These are phyloP conservation scores for Pterophyllum scalare DNA, from an alignment of 2,113 vertebrate genomes.

Conservation along the genomic window DNA sequence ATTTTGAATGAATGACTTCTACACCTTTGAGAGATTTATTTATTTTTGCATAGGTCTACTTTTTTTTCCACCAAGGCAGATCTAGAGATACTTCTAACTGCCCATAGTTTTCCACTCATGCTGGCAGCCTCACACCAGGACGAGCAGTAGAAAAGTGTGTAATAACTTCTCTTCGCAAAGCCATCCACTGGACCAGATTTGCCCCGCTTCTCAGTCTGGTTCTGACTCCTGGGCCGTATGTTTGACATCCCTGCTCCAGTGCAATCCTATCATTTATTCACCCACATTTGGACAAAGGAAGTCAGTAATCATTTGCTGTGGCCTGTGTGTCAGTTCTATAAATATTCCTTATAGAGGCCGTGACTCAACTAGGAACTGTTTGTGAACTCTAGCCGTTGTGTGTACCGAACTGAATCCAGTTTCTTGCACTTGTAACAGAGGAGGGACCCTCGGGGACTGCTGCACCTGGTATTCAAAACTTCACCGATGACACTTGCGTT, in stretches of 20 bases:
- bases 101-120: background rate
- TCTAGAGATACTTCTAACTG: background rate
- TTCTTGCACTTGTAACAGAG: slow-evolving; percentile 39
- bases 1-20: background rate
- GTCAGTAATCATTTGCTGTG: slow-evolving; percentile 46
- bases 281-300: slow-evolving; percentile 40
- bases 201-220: fast-evolving
- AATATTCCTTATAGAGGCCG: slow-evolving; percentile 59
- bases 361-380: slow-evolving; percentile 49
- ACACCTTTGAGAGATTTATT: too few relatives aligned
- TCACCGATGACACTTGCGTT: slow-evolving; percentile 38
- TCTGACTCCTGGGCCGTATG: background rate
- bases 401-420: slow-evolving; percentile 16
- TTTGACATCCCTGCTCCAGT: background rate
- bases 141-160: fast-evolving
- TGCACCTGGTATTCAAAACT: slow-evolving; percentile 69
- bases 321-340: slow-evolving; percentile 67
- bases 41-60: too few relatives aligned
- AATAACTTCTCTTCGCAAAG: background rate
- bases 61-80: fast-evolving
- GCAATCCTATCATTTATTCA: slow-evolving; percentile 18
- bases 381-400: slow-evolving; percentile 46
- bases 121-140: background rate
- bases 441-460: slow-evolving; percentile 35
- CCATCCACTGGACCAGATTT: background rate